Conservation (phyloP, 2,888 invertebrate genomes). For the Nomada ferruginata region DNA sequence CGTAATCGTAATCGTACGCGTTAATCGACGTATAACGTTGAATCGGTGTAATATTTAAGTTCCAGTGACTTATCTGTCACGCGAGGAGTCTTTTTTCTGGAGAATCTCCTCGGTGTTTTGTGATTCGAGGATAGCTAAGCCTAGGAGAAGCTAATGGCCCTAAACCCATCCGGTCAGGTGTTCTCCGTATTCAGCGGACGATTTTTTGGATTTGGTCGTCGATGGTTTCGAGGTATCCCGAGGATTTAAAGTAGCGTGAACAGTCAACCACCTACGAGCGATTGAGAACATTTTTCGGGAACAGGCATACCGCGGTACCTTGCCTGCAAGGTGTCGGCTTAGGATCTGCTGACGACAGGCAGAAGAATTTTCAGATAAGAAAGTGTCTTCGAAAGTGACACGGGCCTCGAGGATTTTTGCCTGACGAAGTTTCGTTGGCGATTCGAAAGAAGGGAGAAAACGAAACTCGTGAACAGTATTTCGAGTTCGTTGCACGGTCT, state of each 20-base stretch:
- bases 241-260: slow-evolving; percentile 13
- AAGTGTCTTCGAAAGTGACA: background rate
- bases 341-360: background rate
- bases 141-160: slow-evolving; percentile 41
- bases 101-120: slow-evolving; percentile 58
- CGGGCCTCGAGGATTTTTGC: background rate
- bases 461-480: slow-evolving; percentile 17
- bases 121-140: background rate
- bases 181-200: slow-evolving; percentile 17
- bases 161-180: slow-evolving; percentile 35
- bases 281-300: background rate
- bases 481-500: slow-evolving; percentile 21
- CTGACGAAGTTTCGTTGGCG: background rate
- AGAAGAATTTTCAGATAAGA: background rate
- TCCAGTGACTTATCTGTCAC: background rate
- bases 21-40: background rate
- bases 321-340: slow-evolving; percentile 18
- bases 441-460: background rate
- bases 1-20: slow-evolving; percentile 15
- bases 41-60: background rate
- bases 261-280: slow-evolving; percentile 18
- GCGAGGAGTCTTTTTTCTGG: slow-evolving; percentile 3
- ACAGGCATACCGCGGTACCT: background rate
- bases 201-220: slow-evolving; percentile 35
- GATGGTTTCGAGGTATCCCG: slow-evolving; percentile 57